Base-by-base conservation (phyloP, 2,888 invertebrate species). In the Ormyrus thymus region DNA sequence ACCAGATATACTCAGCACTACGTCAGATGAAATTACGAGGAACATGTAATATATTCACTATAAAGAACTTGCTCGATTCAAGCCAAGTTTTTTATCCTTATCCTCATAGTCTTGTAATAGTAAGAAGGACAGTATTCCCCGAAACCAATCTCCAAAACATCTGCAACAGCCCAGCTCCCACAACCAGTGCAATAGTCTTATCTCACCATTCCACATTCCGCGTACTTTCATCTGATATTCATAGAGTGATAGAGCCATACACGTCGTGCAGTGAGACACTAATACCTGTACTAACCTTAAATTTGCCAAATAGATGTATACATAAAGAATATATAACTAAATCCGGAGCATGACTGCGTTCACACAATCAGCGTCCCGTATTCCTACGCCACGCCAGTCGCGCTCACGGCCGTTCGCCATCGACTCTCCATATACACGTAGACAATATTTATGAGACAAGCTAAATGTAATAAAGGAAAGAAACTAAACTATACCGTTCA, bases 371-470 rank as follows among this genome's bases (percentile, higher is more conserved):
- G 81, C 84, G 87, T 88, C 89, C 88, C 89, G 83, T 88, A 88
- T 88, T 89, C 88, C 89, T 88, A 88, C 84, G 88, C 86, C 86
- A 87, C 86, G 84, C 84, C 84, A 87, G 87, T 68, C 86, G 86
- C 87, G 88, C 86, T 79, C 86, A 88, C 89, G 88, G 86, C 86
- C 85, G 86, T 88, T 86, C 88, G 71, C 51, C 53, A 15, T 51
- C 53, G 61, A 74, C 85, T 88, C 87, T 89, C 87, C 89, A 89
- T 89, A 87, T 43, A 79, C 77, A 74, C 84, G 87, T 89, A 89
- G 89, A 90, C 89, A 89, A 89, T 90, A 90, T 90, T 89, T 89
- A 89, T 88, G 86, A 89, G 84, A 88, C 87, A 88, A 88, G 85
- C 85, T 87, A 81, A 56, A 69, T 59, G 51, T n/a, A 64, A 56